Conservation (phyloP, 1,140 invertebrate genomes). For the Orussus abietinus region DNA sequence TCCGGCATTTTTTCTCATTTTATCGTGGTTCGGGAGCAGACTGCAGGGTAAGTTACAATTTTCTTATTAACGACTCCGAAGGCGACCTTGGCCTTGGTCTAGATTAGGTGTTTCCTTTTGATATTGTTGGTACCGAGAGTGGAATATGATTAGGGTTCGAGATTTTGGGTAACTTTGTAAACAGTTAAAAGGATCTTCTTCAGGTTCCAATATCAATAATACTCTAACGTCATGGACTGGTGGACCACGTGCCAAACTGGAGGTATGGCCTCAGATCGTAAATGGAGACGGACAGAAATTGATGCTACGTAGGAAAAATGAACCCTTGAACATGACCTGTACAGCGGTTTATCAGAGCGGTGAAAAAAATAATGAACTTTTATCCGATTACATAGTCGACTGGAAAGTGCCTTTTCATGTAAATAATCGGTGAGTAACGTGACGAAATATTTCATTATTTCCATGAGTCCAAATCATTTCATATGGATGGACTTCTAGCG, state of each 20-base stretch:
- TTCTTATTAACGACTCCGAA: constrained; percentile 1
- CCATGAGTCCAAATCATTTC: constrained; percentile 3
- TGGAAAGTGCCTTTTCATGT: constrained; percentile 20
- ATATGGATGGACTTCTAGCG: constrained; percentile 8
- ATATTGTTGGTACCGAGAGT: background rate
- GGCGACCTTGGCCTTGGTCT: background rate
- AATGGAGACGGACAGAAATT: constrained; percentile 11
- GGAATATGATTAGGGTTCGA: background rate
- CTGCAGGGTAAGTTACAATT: constrained; percentile 15
- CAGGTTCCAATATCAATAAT: constrained; percentile 17
- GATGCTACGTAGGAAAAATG: constrained; percentile 18
- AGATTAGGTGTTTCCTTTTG: background rate
- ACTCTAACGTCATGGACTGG: constrained; percentile 6
- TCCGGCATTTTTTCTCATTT: constrained; percentile 13
- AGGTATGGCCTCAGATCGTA: constrained; percentile 10
- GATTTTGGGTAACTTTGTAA: too few species aligned
- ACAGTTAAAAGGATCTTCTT: background rate
- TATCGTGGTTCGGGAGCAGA: constrained; percentile 12
- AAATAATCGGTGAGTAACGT: constrained; percentile 18
- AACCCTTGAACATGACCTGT: constrained; percentile 25
- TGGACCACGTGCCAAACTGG: constrained; percentile 14
- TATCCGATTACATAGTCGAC: constrained; percentile 18
- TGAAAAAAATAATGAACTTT: constrained; percentile 11
- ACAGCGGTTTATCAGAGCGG: constrained; percentile 15
- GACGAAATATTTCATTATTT: background rate